Percentiles rank a stretch among this genome's conserved stretches.
Conservation (phyloP, 1,140 invertebrate species). For the Euwallacea similis region DNA sequence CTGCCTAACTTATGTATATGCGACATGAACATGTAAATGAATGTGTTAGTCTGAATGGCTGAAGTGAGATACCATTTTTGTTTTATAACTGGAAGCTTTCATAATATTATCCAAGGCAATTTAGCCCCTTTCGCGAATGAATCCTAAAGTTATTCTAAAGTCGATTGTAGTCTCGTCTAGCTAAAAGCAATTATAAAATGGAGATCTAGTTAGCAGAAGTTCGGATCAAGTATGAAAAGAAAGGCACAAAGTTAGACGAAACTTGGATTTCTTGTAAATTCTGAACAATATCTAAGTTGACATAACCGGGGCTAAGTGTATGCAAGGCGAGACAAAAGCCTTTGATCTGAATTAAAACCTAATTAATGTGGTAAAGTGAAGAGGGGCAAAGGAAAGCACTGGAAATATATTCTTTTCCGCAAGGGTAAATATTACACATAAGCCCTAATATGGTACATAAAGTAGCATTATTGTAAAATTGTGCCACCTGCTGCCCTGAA, state of each 20-base stretch:
- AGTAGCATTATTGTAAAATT: constrained; percentile 32
- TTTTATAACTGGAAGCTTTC: too few relatives aligned
- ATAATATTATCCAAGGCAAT: background rate
- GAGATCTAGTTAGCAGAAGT: constrained; percentile 2
- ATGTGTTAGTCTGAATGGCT: background rate
- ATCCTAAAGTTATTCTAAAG: background rate
- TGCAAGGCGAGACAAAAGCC: background rate
- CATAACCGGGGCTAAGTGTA: background rate
- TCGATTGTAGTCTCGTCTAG: constrained; percentile 1
- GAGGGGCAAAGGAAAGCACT: too few relatives aligned
- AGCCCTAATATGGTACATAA: constrained; percentile 33
- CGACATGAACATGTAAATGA: constrained; percentile 23
- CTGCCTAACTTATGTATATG: constrained; percentile 19
- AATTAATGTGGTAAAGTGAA: too few relatives aligned
- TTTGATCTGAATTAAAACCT: background rate
- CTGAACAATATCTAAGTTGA: constrained; percentile 1
- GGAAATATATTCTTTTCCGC: too few relatives aligned
- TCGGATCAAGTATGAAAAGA: constrained; percentile 4
- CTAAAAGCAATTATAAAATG: constrained; percentile 6
- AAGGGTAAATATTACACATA: constrained; percentile 5
- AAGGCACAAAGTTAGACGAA: background rate
- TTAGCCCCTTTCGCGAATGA: background rate
- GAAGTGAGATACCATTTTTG: too few relatives aligned
- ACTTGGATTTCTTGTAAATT: constrained; percentile 3
- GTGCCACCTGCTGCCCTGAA: constrained; percentile 28